A percentile compares a stretch with the other conserved stretches of the same genome.
These are phyloP conservation scores for Sarcophaga rosellei DNA, from an alignment of 2,888 invertebrate species.

Conservation along the genomic window DNA sequence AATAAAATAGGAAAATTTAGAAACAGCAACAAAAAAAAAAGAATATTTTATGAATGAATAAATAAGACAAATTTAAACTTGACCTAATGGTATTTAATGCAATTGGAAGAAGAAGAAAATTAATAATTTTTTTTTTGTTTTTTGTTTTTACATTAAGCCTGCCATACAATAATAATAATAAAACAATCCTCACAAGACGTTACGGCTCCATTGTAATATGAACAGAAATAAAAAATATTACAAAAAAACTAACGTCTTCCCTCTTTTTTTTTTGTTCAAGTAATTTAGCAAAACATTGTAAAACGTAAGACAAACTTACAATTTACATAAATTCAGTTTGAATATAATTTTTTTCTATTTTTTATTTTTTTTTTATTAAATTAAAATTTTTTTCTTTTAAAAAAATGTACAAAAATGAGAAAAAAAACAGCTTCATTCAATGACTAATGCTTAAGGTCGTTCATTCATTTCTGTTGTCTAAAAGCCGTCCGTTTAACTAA, in stretches of 20 bases:
- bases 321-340: slow-evolving; percentile 58
- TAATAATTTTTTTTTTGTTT: not conserved
- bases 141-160: not conserved
- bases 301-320: slow-evolving; percentile 12
- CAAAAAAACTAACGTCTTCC: slow-evolving; percentile 48
- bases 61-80: slow-evolving; percentile 64
- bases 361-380: slow-evolving; percentile 46
- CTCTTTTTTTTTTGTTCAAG: slow-evolving; percentile 22
- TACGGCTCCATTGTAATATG: slow-evolving; percentile 51
- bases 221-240: not conserved
- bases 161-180: not conserved
- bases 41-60: slow-evolving; percentile 63
- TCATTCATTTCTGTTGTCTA: slow-evolving; percentile 44
- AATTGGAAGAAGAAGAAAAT: not conserved
- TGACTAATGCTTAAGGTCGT: slow-evolving; percentile 69
- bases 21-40: slow-evolving; percentile 17
- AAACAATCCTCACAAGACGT: slow-evolving; percentile 61
- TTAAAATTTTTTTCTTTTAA: not conserved
- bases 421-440: slow-evolving; percentile 28
- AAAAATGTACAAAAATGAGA: no score
- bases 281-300: slow-evolving; percentile 5
- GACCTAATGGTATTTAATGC: slow-evolving; percentile 66
- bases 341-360: slow-evolving; percentile 9
- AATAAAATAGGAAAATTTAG: not conserved
- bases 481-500: slow-evolving; percentile 16